Conservation (phyloP, 2,888 invertebrate genomes). For the Xestia xanthographa region DNA sequence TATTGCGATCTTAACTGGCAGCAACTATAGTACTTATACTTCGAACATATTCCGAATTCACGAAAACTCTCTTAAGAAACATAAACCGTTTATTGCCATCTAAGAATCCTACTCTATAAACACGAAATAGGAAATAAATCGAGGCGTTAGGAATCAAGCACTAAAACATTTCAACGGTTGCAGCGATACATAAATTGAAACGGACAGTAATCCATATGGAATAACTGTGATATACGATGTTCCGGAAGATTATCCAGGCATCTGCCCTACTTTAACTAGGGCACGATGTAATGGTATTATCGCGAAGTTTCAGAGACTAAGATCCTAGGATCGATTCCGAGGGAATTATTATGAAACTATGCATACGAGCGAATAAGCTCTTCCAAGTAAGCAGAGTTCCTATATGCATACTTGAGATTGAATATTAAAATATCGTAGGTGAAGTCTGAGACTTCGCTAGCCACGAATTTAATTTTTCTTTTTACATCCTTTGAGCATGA, state of each 20-base stretch:
- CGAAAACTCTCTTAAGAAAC: neutral
- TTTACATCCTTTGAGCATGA: neutral
- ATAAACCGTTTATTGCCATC: slow-evolving; percentile 44
- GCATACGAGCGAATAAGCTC: slow-evolving; percentile 51
- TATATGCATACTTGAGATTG: slow-evolving; percentile 53
- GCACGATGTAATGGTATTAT: slow-evolving; percentile 53
- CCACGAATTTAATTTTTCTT: neutral
- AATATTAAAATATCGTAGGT: slow-evolving; percentile 49
- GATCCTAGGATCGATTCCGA: slow-evolving; percentile 55
- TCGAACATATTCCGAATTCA: slow-evolving; percentile 11
- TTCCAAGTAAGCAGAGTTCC: slow-evolving; percentile 34
- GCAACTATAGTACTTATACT: neutral
- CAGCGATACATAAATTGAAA: slow-evolving; percentile 60
- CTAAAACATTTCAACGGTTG: slow-evolving; percentile 53
- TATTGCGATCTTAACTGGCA: too few species aligned
- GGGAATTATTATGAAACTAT: slow-evolving; percentile 60
- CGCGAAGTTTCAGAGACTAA: slow-evolving; percentile 57
- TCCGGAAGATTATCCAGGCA: slow-evolving; percentile 57
- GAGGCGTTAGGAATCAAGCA: slow-evolving; percentile 32
- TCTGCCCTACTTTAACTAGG: slow-evolving; percentile 59
- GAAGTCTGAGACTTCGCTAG: slow-evolving; percentile 5
- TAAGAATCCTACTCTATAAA: slow-evolving; percentile 30
- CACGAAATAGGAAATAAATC: slow-evolving; percentile 46
- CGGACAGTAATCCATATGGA: slow-evolving; percentile 58
- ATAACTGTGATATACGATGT: slow-evolving; percentile 61